Evolutionary conservation across 2,113 vertebrate genomes (phyloP).

Genomic region (Xerus inauris): DNA sequence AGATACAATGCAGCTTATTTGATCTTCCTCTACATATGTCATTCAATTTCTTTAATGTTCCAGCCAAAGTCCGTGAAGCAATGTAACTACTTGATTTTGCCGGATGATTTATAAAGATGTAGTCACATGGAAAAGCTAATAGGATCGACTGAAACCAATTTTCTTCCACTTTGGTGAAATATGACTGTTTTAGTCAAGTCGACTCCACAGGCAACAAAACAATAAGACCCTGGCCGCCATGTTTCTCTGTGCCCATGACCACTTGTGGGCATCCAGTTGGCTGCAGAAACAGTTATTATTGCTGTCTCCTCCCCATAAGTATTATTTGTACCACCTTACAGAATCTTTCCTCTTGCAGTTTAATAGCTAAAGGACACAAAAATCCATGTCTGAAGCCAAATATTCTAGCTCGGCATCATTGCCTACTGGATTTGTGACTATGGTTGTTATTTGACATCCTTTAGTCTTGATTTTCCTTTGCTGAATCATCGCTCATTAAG

Average conservation of each 20-base stretch:
- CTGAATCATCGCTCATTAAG: background rate
- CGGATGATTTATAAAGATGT: background rate
- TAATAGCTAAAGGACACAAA: background rate
- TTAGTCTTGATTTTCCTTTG: background rate
- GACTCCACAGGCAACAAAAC: background rate
- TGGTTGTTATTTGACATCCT: background rate
- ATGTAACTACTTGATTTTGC: constrained; percentile 4
- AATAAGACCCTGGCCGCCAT: rapidly evolving
- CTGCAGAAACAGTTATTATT: background rate
- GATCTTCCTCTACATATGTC: constrained; percentile 23
- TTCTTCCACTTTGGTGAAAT: constrained; percentile 24
- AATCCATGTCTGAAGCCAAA: background rate
- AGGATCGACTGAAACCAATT: background rate
- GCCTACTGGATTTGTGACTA: background rate
- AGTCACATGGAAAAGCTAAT: constrained; percentile 54
- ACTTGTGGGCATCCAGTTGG: background rate
- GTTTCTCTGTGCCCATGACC: background rate
- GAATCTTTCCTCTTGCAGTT: background rate
- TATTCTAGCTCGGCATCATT: background rate
- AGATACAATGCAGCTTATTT: background rate
- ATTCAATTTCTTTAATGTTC: constrained; percentile 47
- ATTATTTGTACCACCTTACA: background rate
- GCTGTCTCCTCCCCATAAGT: background rate
- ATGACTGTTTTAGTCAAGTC: background rate
- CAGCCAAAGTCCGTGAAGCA: constrained; percentile 34